Base-by-base conservation (phyloP, 2,888 invertebrate species). In the Tyria jacobaeae region DNA sequence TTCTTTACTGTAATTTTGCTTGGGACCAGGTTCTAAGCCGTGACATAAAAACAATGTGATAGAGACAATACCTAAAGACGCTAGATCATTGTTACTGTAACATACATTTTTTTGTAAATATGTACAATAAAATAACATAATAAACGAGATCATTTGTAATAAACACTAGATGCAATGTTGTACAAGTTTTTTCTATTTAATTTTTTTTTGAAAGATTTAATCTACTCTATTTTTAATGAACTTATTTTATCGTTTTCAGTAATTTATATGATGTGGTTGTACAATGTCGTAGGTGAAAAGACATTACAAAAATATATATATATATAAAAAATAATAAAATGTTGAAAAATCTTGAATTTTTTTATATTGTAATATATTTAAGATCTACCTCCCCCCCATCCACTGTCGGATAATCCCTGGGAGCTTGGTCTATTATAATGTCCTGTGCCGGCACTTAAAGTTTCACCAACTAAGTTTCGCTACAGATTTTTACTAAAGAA, bases 81-180 rank as follows among this genome's bases (percentile, higher is more conserved):
- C 92, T 92, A 92, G 90, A 91, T 91, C 92, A 92, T 93, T 93
- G 92, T 93, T 92, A 92, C 89, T 94, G 92, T 92, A 90, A 90
- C 89, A 88, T 91, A 91, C 90, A 87, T 87, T 89, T 85, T 51
- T 74, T 75, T 92, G 93, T 94, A 93, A 92, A 93, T 93, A 94
- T 94, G 93, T 93, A 94, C 91, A 89, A 92, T 92, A 92, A 82
- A 77, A 85, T 89, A 90, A 91, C 86, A 84, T 76, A 87, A 82
- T 91, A 91, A 91, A 88, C 89, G 76, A 92, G 81, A 86, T 85
- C 88, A 90, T 89, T 79, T 81, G 84, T 90, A 91, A 91, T 90
- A n/a, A n/a, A n/a, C n/a, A 89, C 88, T 92, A 93, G 90, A 91
- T 88, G 89, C 92, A 94, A 92, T 91, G 91, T 92, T 94, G 92